Evolutionary conservation across 2,113 vertebrate genomes (phyloP), one percentile per base, ranked within the genome.

Genomic region (Laterallus jamaicensis): DNA sequence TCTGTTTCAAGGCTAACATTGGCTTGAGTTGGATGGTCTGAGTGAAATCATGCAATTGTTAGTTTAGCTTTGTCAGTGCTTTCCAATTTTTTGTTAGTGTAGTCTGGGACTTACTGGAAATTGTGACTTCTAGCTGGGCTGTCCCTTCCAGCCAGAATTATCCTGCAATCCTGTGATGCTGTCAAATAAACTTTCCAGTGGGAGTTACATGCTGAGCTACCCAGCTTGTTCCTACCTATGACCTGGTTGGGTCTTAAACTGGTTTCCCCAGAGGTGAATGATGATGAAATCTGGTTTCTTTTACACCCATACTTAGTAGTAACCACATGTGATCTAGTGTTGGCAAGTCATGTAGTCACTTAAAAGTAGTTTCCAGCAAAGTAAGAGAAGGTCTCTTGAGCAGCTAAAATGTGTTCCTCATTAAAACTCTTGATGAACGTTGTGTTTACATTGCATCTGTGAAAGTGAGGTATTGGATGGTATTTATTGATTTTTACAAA

Each of bases 31-130:
- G 49, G 7, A 17, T 28, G 54, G 49, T 64, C 63, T 82, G 76
- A 64, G n/a, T 88, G 69, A 93, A 93, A 64, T 91, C 69, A 54
- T 73, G 77, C 55, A 85, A 22, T 69, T 90, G 47, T 66, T 81
- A 55, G 31, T 85, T 87, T 40, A 86, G 64, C 50, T 86, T 95
- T 84, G 63, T 63, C 39, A 69, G 37, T 82, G 58, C 54, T 86
- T 92, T 85, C 74, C 80, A 86, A 8, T 82, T 39, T 90, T 91
- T 64, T 73, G 44, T 69, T 95, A 78, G 22, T n/a, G 5, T 42
- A 67, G 64, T 81, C 64, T 64, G 9, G 77, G 40, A 55, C 60
- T 93, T 90, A 83, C 37, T 93, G 88, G 91, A 94, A 94, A 90
- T 73, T 54, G 56, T 88, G 89, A 71, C 56, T 85, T 66, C 11